Base-by-base conservation (phyloP, 2,113 vertebrate genomes). In the Micronisus gabar region DNA sequence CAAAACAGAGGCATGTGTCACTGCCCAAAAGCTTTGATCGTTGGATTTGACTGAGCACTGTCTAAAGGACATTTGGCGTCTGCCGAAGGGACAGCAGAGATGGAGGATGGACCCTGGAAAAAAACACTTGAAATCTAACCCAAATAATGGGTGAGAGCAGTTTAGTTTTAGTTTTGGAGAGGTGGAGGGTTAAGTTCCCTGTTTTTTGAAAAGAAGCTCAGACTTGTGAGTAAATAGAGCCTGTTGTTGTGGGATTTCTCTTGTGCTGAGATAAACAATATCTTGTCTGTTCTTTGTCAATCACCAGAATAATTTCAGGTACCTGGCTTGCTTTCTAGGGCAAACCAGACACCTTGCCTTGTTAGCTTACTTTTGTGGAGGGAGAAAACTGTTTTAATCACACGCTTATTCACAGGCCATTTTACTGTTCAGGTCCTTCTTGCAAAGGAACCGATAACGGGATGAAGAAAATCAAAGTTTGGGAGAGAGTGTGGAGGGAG, bases 391-490 rank as follows among this genome's bases (percentile, higher is more conserved):
- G 23, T 1, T 81, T 70, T 78, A 61, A 87, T 48, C 32, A 3
- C 10, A 6, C 3, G 52, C 87, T 15, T 29, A 10, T 47, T 58
- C 5, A 4, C 9, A 25, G n/a, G 9, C n/a, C 4, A 0, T 25
- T 56, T 70, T 41, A 29, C 41, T 0, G 1, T 32, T 71, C 5
- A 9, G 11, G 9, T 47, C 20, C 45, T 45, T 1, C 18, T 5
- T 26, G n/a, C 11, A 19, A 66, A 73, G 63, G 45, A 80, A 10
- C 32, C 0, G 10, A 19, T 40, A 11, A 36, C 17, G 55, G 62
- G 53, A 43, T 62, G 66, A 40, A 45, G 43, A 43, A 45, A 26
- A 65, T 2, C 36, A 3, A 2, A 19, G 22, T 6, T 16, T 15
- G 32, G 52, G n/a, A 50, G 68, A 19, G 47, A 4, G 1, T 3